Percentiles rank a stretch among this genome's conserved stretches.
phyloP scores from a whole-genome alignment of 1,140 invertebrate genomes.

The Papilio dardanus region DNA sequence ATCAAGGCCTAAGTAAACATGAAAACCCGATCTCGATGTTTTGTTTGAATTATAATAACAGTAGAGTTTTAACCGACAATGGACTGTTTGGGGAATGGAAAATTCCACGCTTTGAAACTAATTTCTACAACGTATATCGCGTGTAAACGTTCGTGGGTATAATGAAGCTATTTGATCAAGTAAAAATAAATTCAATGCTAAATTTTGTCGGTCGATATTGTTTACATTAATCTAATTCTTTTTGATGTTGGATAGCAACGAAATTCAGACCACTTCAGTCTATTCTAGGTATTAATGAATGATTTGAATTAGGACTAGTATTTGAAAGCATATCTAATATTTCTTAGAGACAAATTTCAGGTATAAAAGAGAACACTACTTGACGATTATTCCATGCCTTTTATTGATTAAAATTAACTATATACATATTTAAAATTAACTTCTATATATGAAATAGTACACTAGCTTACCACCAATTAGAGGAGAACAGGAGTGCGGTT shows the following conservation, averaged over 20 bases:
- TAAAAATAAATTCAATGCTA: conserved; percentile 25
- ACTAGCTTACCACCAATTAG: too few species aligned
- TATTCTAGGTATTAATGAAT: too few species aligned
- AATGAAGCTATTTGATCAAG: conserved; percentile 27
- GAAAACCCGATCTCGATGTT: conserved; percentile 45
- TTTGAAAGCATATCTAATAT: too few species aligned
- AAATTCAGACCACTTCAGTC: too few species aligned
- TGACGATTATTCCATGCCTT: too few species aligned
- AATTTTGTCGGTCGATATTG: conserved; percentile 12
- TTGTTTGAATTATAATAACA: conserved; percentile 63
- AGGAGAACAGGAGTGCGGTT: too few species aligned
- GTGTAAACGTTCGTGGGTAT: conserved; percentile 3
- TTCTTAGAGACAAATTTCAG: too few species aligned
- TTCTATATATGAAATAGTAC: too few species aligned
- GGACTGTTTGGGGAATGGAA: conserved; percentile 49
- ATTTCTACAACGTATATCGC: conserved; percentile 45
- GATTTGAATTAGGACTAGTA: too few species aligned
- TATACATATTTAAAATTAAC: too few species aligned
- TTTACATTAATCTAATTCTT: neutral
- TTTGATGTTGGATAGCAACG: conserved; percentile 9
- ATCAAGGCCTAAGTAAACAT: conserved; percentile 69
- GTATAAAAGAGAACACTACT: too few species aligned
- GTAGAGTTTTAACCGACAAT: conserved; percentile 61
- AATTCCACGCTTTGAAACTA: conserved; percentile 56
- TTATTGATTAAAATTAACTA: too few species aligned